These are phyloP conservation scores for Tretioscincus oriximinensis DNA, from an alignment of 2,113 vertebrate species.

Conservation along the genomic window DNA sequence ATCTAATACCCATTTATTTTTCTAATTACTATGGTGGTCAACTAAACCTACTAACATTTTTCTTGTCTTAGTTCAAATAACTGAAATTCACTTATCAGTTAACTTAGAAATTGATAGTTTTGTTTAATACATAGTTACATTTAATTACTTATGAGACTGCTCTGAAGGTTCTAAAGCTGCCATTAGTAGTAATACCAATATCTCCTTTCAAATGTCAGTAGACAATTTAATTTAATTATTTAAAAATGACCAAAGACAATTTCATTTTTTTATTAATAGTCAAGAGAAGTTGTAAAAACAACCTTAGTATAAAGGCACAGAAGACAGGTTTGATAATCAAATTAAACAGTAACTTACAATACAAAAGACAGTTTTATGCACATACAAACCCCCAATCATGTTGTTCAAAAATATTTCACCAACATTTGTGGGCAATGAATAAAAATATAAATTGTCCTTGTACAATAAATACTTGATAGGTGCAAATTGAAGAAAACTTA, in stretches of 20 bases:
- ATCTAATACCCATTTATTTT: background rate
- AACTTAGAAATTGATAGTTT: background rate
- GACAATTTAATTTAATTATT: no score
- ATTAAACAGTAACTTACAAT: slow-evolving; percentile 89
- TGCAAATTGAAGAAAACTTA: slow-evolving; percentile 84
- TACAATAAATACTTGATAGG: slow-evolving; percentile 79
- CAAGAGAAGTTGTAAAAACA: slow-evolving; percentile 97
- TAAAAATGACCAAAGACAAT: slow-evolving; percentile 53
- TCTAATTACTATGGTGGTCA: background rate
- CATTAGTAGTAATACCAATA: background rate
- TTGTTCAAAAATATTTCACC: slow-evolving; percentile 82
- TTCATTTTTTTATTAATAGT: slow-evolving; percentile 90
- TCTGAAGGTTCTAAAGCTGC: background rate
- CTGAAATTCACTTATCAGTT: background rate
- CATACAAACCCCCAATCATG: slow-evolving; percentile 85
- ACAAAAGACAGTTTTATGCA: slow-evolving; percentile 95
- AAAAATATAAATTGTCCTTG: slow-evolving; percentile 79
- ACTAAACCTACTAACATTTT: no score
- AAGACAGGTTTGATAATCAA: slow-evolving; percentile 94
- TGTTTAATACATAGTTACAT: background rate
- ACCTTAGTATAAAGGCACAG: slow-evolving; percentile 98
- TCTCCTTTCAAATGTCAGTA: background rate
- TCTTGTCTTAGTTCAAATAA: background rate
- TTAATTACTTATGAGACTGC: background rate
- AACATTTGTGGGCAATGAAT: slow-evolving; percentile 76